Conservation (phyloP, 2,797 vertebrate genomes). For the Gobio occitaniae region DNA sequence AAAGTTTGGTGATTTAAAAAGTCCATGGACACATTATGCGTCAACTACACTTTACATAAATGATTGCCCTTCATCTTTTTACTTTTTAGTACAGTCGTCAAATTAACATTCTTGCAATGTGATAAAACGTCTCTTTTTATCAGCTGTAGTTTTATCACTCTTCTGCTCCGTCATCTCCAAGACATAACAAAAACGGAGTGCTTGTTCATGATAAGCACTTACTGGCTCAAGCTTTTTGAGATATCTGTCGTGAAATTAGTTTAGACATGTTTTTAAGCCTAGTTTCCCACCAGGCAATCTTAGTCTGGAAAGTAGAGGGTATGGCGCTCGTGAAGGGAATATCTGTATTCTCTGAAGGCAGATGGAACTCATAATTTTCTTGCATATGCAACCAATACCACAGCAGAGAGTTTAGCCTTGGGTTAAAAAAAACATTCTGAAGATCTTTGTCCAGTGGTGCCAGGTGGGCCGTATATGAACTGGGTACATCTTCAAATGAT, state of each 20-base stretch:
- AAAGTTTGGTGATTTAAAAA: neutral
- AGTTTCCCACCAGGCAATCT: constrained; percentile 6
- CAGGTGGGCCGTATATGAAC: neutral
- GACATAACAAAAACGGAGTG: constrained; percentile 39
- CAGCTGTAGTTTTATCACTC: constrained; percentile 3
- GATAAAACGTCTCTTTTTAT: constrained; percentile 22
- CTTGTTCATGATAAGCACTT: constrained; percentile 27
- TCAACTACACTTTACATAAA: neutral
- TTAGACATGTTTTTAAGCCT: constrained; percentile 23
- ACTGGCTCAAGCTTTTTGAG: neutral
- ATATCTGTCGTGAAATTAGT: constrained; percentile 16
- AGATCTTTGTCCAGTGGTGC: neutral
- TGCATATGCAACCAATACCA: neutral
- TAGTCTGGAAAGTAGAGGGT: neutral
- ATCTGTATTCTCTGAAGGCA: constrained; percentile 31
- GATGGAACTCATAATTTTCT: neutral
- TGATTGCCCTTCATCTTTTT: neutral
- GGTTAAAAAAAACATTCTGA: neutral
- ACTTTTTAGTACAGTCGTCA: constrained; percentile 1
- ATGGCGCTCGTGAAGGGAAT: constrained; percentile 6
- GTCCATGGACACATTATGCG: neutral
- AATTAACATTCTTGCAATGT: neutral
- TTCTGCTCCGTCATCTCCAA: constrained; percentile 20
- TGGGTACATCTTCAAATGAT: neutral
- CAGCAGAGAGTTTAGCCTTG: neutral